Evolutionary conservation across 2,888 invertebrate species (phyloP), one percentile per base, ranked within the genome.

Genomic region (Pogonocherus hispidulus): DNA sequence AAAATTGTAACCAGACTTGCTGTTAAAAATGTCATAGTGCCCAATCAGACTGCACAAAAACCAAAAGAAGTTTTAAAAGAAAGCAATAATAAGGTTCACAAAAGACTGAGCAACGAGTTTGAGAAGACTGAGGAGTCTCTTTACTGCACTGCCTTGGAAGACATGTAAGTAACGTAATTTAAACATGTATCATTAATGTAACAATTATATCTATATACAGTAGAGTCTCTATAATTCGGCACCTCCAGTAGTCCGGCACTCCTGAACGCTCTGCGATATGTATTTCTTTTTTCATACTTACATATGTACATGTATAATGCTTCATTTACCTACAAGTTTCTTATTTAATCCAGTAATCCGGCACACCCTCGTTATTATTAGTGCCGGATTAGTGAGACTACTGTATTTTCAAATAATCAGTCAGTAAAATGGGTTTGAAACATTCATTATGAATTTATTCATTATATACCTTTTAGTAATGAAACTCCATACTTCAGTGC

Each of bases 91-190:
- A 44, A 83, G 80, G 70, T 87, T 55, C 89, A 88, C 81, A 85
- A 88, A 23, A 88, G 88, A 79, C 86, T 89, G 64, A 92, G 92
- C 80, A 91, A 92, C 86, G 90, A 92, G 59, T 92, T 93, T 71
- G 90, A 91, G 80, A 90, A 90, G 85, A 91, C 91, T 79, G 92
- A 92, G 76, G 92, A 93, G 46, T 93, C 93, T 19, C 85, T 94
- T 35, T 94, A 95, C 78, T 88, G 91, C 81, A 92, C 94, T 69
- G 94, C 94, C 3, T 86, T 93, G 76, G 94, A 94, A 81, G 93
- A 92, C 71, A 87, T 90, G 90, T 91, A 84, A 89, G 89, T 88
- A 72, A 19, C 2, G 20, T 19, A 20, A 18, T 47, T 47, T 27
- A 27, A n/a, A n/a, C n/a, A n/a, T n/a, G n/a, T n/a, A n/a, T n/a